Evolutionary conservation across 2,888 invertebrate species (phyloP).

Genomic region (Lutraria lutraria): DNA sequence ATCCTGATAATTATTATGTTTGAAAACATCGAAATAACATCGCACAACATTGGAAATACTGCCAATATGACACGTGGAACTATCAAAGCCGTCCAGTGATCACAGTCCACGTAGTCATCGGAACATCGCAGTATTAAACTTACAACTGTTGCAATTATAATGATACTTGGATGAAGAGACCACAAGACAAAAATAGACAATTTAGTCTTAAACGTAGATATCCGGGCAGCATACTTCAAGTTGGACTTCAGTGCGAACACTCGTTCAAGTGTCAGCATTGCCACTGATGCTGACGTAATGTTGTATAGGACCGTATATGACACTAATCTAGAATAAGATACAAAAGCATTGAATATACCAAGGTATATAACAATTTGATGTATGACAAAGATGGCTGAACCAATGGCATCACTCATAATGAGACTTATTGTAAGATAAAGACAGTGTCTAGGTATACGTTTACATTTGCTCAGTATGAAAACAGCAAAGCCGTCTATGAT

Average conservation of each 20-base stretch:
- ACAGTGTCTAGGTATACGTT: background rate
- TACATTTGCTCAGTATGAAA: background rate
- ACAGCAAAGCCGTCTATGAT: background rate
- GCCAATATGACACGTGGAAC: background rate
- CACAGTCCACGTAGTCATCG: background rate
- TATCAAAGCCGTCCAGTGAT: background rate
- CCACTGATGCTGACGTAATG: background rate
- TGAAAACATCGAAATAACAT: background rate
- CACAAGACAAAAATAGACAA: background rate
- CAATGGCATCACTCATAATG: background rate
- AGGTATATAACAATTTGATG: background rate
- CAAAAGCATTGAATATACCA: background rate
- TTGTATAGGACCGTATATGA: background rate
- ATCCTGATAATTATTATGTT: no score
- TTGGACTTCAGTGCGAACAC: background rate
- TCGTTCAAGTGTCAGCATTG: background rate
- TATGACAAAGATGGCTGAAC: background rate
- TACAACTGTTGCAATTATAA: background rate
- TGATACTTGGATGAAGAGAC: background rate
- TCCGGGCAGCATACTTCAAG: background rate
- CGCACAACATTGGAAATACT: background rate
- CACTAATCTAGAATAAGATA: background rate
- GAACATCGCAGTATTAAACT: background rate
- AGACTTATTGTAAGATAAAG: background rate
- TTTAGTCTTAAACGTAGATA: background rate